Percentiles rank a stretch among this genome's conserved stretches.
phyloP scores from a whole-genome alignment of 2,797 vertebrate genomes.

The Diplodus sargus region DNA sequence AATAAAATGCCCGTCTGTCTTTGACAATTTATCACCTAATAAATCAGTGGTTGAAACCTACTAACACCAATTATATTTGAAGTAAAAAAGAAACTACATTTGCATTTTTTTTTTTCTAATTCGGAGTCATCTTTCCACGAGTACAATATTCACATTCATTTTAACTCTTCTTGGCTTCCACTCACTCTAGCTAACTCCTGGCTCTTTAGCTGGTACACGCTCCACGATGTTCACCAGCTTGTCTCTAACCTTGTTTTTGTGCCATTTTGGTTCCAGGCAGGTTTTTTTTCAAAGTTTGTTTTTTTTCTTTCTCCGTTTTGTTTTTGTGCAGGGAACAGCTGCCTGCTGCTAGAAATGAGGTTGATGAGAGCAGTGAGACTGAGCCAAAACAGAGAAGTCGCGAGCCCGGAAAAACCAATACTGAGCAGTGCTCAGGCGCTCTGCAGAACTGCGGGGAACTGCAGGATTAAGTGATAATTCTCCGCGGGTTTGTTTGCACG shows the following conservation, averaged over 20 bases:
- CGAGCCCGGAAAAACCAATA: background rate
- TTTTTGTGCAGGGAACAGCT: background rate
- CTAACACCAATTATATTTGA: too few relatives aligned
- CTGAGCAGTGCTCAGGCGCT: background rate
- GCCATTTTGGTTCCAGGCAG: background rate
- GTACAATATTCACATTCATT: background rate
- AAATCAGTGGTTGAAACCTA: background rate
- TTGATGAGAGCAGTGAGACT: background rate
- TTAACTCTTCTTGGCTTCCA: background rate
- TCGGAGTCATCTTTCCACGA: background rate
- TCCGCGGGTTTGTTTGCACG: background rate
- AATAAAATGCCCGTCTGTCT: too few relatives aligned
- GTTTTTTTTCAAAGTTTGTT: background rate
- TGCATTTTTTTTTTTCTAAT: background rate
- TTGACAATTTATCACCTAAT: background rate
- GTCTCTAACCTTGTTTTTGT: background rate
- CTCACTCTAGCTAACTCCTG: background rate
- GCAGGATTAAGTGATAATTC: background rate
- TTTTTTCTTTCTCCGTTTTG: background rate
- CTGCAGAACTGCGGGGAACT: background rate
- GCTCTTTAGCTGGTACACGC: background rate
- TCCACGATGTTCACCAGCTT: background rate
- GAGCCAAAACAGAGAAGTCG: background rate
- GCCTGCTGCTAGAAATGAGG: background rate
- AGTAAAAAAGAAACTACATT: background rate